Conservation (phyloP, 2,888 invertebrate genomes). For the Gymnoscelis rufifasciata region DNA sequence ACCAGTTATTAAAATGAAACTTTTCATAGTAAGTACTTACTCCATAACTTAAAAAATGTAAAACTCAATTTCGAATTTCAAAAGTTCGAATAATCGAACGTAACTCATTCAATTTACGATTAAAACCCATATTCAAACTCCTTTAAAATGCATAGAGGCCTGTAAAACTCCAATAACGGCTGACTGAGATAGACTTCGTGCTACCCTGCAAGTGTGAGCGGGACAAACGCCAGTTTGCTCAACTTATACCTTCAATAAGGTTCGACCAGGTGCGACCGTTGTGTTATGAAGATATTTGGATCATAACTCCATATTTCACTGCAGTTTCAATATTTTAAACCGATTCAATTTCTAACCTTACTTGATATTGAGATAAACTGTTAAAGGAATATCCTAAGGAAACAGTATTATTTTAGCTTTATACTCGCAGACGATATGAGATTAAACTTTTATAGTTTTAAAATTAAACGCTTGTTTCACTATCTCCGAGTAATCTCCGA, state of each 20-base stretch:
- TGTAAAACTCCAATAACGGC: slow-evolving; percentile 50
- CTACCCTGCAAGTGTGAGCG: slow-evolving; percentile 44
- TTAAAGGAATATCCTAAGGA: no score
- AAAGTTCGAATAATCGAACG: slow-evolving; percentile 16
- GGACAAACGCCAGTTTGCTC: slow-evolving; percentile 58
- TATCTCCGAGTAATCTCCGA: no score
- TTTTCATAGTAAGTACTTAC: no score
- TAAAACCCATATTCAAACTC: slow-evolving; percentile 29
- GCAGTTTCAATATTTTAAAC: slow-evolving; percentile 4
- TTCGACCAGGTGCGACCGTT: slow-evolving; percentile 68
- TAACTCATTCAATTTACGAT: slow-evolving; percentile 22
- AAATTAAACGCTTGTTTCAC: no score
- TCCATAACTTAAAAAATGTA: no score
- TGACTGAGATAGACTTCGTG: slow-evolving; percentile 45
- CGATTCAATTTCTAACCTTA: not conserved
- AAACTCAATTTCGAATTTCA: no score
- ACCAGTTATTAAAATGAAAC: no score
- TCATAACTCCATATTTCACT: slow-evolving; percentile 28
- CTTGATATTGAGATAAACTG: not conserved
- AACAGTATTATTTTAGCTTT: no score
- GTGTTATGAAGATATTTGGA: slow-evolving; percentile 64
- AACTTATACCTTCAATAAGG: slow-evolving; percentile 78
- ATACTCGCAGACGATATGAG: no score
- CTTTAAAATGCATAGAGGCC: slow-evolving; percentile 26
- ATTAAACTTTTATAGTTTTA: no score